phyloP scores from a whole-genome alignment of 2,888 invertebrate species.

The Hirtodrosophila duncani region DNA sequence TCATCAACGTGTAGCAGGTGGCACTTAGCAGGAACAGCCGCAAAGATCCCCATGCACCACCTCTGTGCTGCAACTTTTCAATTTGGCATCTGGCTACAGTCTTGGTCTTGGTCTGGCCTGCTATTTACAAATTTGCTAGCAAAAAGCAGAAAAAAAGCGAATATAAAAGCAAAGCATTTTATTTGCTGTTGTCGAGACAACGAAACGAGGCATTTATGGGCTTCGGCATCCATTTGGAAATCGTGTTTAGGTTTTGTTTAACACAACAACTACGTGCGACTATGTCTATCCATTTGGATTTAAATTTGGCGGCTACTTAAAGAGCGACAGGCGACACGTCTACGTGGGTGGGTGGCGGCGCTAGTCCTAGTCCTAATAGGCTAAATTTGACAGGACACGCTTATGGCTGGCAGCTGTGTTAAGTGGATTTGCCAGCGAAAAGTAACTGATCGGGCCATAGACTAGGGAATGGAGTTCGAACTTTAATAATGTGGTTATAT shows the following conservation, averaged over 20 bases:
- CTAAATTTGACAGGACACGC: slow-evolving; percentile 10
- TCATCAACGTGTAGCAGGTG: too few species aligned
- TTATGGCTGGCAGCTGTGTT: too few species aligned
- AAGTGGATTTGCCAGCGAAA: too few species aligned
- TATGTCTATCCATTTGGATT: slow-evolving; percentile 42
- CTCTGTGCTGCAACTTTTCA: slow-evolving; percentile 38
- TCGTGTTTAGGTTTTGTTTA: slow-evolving; percentile 23
- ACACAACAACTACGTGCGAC: slow-evolving; percentile 25
- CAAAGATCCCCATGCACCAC: slow-evolving; percentile 32
- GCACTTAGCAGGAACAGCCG: slow-evolving; percentile 1
- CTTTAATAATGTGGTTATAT: too few species aligned
- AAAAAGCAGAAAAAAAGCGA: slow-evolving; percentile 9
- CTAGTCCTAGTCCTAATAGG: slow-evolving; percentile 9
- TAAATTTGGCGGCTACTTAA: slow-evolving; percentile 62
- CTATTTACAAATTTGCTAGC: slow-evolving; percentile 39
- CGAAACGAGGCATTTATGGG: slow-evolving; percentile 31
- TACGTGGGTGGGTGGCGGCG: slow-evolving; percentile 22
- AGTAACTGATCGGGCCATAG: too few species aligned
- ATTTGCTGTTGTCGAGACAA: slow-evolving; percentile 43
- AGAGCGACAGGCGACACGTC: slow-evolving; percentile 37
- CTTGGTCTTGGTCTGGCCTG: slow-evolving; percentile 10
- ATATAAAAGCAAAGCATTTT: slow-evolving; percentile 17
- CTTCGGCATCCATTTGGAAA: slow-evolving; percentile 20
- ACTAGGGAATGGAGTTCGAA: too few species aligned
- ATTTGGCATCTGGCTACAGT: slow-evolving; percentile 34